Evolutionary conservation across 2,888 invertebrate genomes (phyloP).

Genomic region (Andrena dorsata): DNA sequence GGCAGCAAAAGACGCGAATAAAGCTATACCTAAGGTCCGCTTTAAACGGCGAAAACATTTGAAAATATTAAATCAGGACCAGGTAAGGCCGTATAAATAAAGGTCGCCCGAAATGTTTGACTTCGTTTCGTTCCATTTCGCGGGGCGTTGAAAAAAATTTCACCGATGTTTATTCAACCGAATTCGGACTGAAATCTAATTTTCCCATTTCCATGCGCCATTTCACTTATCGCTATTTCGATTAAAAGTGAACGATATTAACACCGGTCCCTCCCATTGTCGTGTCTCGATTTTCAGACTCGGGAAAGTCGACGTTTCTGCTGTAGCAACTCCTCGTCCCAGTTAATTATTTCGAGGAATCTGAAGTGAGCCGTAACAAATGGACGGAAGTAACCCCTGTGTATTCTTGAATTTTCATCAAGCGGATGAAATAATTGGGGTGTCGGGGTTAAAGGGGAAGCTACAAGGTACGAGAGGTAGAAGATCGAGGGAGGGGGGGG

Average conservation of each 20-base stretch:
- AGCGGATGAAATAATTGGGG: not conserved
- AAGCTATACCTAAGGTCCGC: constrained; percentile 10
- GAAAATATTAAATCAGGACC: constrained; percentile 5
- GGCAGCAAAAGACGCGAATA: constrained; percentile 3
- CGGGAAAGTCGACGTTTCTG: not conserved
- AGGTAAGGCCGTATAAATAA: not conserved
- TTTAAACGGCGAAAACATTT: not conserved
- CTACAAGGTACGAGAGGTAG: not conserved
- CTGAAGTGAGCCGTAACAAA: not conserved
- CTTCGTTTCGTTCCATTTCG: not conserved
- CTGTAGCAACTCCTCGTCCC: not conserved
- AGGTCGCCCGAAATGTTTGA: not conserved
- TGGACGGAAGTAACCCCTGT: not conserved
- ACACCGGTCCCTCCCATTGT: no score
- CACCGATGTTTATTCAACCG: not conserved
- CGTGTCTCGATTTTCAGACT: not conserved
- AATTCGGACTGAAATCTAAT: not conserved
- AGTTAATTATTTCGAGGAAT: constrained; percentile 3
- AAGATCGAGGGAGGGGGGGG: not conserved
- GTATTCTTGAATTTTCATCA: not conserved
- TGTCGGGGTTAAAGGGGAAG: constrained; percentile 17
- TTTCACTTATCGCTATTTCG: not conserved
- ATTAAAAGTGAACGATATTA: not conserved
- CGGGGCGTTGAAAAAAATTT: not conserved
- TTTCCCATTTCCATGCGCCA: not conserved